Conservation (phyloP, 2,113 vertebrate species). For the Neotragus pygmaeus region DNA sequence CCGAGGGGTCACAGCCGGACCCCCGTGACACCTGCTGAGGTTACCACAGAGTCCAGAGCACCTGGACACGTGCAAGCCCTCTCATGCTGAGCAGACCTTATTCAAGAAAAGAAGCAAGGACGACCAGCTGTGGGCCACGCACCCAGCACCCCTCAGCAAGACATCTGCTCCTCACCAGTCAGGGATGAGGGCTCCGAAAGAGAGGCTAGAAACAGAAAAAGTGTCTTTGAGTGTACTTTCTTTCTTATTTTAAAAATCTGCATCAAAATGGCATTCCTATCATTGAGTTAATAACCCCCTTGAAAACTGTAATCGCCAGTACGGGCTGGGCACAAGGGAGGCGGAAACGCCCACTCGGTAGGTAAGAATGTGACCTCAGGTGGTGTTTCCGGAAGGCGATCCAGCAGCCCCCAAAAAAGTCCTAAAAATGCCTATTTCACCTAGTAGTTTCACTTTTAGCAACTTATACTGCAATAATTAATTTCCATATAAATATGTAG, state of each 20-base stretch:
- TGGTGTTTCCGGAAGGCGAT: not conserved
- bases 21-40: rapidly evolving
- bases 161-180: not conserved
- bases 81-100: not conserved
- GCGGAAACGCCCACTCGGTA: rapidly evolving
- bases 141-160: not conserved
- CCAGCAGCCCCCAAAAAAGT: not conserved
- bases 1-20: not conserved
- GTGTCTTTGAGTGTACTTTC: not conserved
- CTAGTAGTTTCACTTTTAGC: not conserved
- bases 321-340: not conserved
- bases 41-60: not conserved
- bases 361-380: not conserved
- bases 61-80: not conserved
- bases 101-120: not conserved
- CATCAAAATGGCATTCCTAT: not conserved
- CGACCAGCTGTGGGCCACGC: not conserved
- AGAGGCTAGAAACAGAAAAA: not conserved
- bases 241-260: not conserved
- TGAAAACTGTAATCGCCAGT: not conserved
- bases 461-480: not conserved
- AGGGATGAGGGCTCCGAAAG: not conserved
- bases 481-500: not conserved
- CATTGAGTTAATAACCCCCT: not conserved
- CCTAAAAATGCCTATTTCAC: not conserved